Evolutionary conservation across 2,113 vertebrate species (phyloP), one percentile per base, ranked within the genome.

Genomic region (Chaetodon auriga): DNA sequence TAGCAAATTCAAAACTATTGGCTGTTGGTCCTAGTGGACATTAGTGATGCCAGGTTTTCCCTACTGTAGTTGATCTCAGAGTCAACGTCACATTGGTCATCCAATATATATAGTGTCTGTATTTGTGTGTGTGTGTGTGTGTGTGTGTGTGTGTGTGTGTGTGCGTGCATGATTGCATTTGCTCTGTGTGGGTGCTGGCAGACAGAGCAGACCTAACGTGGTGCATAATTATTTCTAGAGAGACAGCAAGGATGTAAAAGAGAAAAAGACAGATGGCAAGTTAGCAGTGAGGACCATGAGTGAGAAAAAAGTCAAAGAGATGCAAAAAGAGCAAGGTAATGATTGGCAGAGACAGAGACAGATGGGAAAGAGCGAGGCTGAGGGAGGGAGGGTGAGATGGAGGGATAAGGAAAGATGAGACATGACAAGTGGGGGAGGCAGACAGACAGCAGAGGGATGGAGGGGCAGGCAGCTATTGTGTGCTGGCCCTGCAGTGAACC

Each of bases 401-500:
- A 35, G 46, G 54, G 41, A 45, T 21, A 6, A n/a, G 41, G 41
- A 68, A 4, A 18, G 60, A 76, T 43, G 55, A 51, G 19, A 80
- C 13, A 57, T 72, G 68, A 77, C 60, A 55, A 30, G 58, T 11
- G 7, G 46, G 54, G 62, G 46, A 75, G 53, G 13, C 16, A 78
- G 68, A 54, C 30, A 38, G 57, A 80, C 76, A 46, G 66, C 61
- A 15, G 45, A 65, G 58, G 43, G 41, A 35, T 73, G n/a, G 58
- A 76, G 18, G n/a, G 23, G 12, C 57, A 49, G 49, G 30, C 55
- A 19, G 38, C 5, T 0, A 58, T 2, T 60, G 62, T 68, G 48
- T 57, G 23, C 54, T 68, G 78, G 43, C 61, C 62, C 55, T 48
- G 78, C 58, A 36, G 45, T 70, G 69, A 78, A 60, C 78, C 54